Percentiles rank a stretch among this genome's conserved stretches.
phyloP scores from a whole-genome alignment of 2,888 invertebrate species.

The Platycheirus albimanus region DNA sequence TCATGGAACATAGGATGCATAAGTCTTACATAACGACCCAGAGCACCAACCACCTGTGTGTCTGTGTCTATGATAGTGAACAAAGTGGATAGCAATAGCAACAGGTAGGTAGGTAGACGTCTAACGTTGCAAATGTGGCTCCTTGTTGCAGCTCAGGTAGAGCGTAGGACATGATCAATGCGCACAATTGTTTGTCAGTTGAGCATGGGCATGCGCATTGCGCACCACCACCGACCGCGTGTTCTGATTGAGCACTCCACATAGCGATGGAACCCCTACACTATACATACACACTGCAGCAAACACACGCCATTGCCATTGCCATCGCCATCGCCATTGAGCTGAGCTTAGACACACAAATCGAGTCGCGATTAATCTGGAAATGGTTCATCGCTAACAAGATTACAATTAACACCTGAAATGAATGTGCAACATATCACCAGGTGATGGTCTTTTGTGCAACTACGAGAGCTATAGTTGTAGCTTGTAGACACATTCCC shows the following conservation, averaged over 20 bases:
- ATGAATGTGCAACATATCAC: constrained; percentile 69
- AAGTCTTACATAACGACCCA: constrained; percentile 42
- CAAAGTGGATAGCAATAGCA: background rate
- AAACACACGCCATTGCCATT: background rate
- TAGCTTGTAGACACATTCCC: constrained; percentile 15
- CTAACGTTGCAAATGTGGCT: constrained; percentile 30
- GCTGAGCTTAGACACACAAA: constrained; percentile 55
- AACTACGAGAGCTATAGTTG: constrained; percentile 18
- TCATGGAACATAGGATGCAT: constrained; percentile 7
- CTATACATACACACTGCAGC: background rate
- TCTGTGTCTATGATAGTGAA: too few relatives aligned
- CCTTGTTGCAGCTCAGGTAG: too few relatives aligned
- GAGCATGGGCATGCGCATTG: constrained; percentile 13
- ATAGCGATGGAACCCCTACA: constrained; percentile 28
- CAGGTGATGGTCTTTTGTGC: constrained; percentile 64
- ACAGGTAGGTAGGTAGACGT: constrained; percentile 49
- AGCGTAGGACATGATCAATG: constrained; percentile 51
- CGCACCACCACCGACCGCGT: constrained; percentile 1
- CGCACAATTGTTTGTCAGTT: constrained; percentile 48
- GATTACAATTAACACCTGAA: constrained; percentile 74
- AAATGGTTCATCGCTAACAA: constrained; percentile 73
- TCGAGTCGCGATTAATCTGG: constrained; percentile 69
- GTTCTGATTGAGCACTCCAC: constrained; percentile 45
- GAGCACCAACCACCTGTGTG: constrained; percentile 53
- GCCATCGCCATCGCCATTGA: too few relatives aligned